Evolutionary conservation across 2,113 vertebrate species (phyloP).

Genomic region (Nothocercus nigrocapillus): DNA sequence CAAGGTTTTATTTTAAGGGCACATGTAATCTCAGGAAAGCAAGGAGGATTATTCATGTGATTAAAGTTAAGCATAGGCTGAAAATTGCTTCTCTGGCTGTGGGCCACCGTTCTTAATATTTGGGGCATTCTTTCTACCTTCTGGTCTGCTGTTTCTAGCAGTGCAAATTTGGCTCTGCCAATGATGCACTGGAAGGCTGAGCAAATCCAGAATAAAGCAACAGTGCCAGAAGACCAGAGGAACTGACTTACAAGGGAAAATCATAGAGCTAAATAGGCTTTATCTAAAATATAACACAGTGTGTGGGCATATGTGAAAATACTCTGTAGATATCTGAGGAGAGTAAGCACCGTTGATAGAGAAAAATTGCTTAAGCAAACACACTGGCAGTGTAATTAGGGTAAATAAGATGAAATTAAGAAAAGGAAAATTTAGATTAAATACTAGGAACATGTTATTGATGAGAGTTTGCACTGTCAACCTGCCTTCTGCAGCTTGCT

Average conservation of each 20-base stretch:
- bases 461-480: not conserved
- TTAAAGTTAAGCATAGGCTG: not conserved
- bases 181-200: accelerated
- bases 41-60: not conserved
- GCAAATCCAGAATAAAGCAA: not conserved
- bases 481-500: not conserved
- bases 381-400: not conserved
- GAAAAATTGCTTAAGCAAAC: conserved; percentile 8
- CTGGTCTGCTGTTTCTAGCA: not conserved
- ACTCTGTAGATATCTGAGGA: not conserved
- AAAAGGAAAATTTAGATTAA: conserved; percentile 17
- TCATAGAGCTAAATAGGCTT: not conserved
- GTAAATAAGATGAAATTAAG: conserved; percentile 27
- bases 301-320: not conserved
- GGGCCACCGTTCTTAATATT: not conserved
- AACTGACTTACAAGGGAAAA: not conserved
- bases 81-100: not conserved
- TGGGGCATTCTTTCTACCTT: not conserved
- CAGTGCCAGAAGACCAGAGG: not conserved
- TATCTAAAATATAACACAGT: not conserved
- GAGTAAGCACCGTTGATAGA: not conserved
- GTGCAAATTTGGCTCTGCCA: accelerated
- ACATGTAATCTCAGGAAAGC: not conserved
- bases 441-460: not conserved
- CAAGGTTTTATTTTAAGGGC: conserved; percentile 10